These are phyloP conservation scores for Orestias chungarensis DNA, from an alignment of 2,797 vertebrate genomes.

Conservation along the genomic window DNA sequence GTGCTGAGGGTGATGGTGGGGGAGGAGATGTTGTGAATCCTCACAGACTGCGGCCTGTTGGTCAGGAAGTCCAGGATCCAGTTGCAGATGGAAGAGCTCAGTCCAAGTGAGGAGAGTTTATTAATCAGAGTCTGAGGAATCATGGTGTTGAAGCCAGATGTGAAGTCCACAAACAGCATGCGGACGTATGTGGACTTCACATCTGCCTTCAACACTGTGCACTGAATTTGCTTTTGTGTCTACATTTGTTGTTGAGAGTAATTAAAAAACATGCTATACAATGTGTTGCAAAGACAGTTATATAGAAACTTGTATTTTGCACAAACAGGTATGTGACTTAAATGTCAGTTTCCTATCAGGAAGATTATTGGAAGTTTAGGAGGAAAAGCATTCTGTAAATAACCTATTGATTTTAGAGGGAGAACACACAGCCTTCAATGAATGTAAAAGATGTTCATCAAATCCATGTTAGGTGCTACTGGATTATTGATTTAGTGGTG, in stretches of 20 bases:
- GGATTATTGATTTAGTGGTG: conserved; percentile 43
- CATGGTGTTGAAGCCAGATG: no score
- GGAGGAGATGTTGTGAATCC: no score
- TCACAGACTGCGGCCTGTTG: no score
- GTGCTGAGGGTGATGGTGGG: no score
- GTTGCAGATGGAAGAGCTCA: no score
- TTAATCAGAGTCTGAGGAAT: no score
- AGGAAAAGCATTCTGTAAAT: conserved; percentile 19
- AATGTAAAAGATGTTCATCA: conserved; percentile 63
- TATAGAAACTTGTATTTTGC: background rate
- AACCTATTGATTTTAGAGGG: conserved; percentile 36
- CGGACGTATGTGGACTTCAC: no score
- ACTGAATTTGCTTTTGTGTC: background rate
- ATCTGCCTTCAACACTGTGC: background rate
- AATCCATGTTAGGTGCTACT: conserved; percentile 35
- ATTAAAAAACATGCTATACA: background rate
- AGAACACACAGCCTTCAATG: conserved; percentile 38
- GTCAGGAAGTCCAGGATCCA: no score
- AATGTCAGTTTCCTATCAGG: conserved; percentile 8
- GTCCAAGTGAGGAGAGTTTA: no score
- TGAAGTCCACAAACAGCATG: no score
- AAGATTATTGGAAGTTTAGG: conserved; percentile 15
- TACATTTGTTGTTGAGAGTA: background rate
- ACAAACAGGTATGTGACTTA: background rate
- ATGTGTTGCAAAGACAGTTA: background rate